Evolutionary conservation across 1,140 invertebrate species (phyloP).

Genomic region (Diabrotica virgifera): DNA sequence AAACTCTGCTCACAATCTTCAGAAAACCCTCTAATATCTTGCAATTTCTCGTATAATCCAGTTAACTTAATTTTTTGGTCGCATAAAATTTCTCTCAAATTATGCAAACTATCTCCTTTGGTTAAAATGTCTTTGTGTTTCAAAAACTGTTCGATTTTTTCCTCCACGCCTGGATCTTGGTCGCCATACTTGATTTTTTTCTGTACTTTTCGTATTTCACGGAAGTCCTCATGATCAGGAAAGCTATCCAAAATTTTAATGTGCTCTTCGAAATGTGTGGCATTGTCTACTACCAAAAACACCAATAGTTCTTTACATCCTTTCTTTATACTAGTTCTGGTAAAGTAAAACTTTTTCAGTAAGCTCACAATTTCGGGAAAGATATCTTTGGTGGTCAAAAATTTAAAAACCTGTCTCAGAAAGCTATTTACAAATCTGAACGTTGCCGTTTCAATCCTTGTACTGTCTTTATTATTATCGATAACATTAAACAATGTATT

Average conservation of each 20-base stretch:
- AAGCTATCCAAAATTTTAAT: constrained; percentile 55
- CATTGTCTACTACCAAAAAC: constrained; percentile 54
- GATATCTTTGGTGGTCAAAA: constrained; percentile 49
- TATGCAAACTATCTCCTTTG: constrained; percentile 50
- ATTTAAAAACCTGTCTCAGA: constrained; percentile 43
- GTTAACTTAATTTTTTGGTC: constrained; percentile 51
- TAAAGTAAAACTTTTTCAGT: constrained; percentile 40
- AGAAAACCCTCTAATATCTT: too few species aligned
- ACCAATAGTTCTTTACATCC: constrained; percentile 47
- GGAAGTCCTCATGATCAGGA: constrained; percentile 48
- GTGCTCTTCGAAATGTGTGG: constrained; percentile 41
- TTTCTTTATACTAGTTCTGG: constrained; percentile 5
- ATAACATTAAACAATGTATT: constrained; percentile 53
- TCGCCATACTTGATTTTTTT: constrained; percentile 45
- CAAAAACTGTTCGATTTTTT: constrained; percentile 50
- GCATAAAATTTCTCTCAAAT: constrained; percentile 50
- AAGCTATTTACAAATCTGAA: constrained; percentile 49
- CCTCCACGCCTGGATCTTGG: constrained; percentile 42
- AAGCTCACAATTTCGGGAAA: constrained; percentile 50
- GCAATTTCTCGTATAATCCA: constrained; percentile 52
- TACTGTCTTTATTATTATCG: constrained; percentile 36
- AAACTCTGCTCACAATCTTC: too few species aligned
- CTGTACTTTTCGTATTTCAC: constrained; percentile 42
- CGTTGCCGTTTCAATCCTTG: constrained; percentile 34
- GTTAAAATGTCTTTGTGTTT: constrained; percentile 39